Evolutionary conservation across 2,797 vertebrate genomes (phyloP).

Genomic region (Cephalopachus bancanus): DNA sequence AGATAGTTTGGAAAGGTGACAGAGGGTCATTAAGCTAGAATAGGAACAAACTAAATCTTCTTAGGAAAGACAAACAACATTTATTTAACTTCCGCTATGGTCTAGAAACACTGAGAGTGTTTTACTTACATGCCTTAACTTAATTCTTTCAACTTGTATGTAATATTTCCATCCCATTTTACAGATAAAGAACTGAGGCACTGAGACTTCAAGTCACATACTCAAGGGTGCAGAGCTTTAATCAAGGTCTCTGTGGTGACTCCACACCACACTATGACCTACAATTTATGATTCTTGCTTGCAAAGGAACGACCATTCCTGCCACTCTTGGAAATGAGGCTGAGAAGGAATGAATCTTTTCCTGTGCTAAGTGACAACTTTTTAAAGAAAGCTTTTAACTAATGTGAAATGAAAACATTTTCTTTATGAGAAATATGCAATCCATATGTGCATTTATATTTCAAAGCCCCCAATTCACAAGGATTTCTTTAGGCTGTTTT

Average conservation of each 20-base stretch:
- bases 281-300: neutral
- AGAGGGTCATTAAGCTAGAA: neutral
- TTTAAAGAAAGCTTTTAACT: constrained; percentile 79
- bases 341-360: constrained; percentile 52
- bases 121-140: neutral
- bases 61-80: neutral
- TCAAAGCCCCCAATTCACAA: constrained; percentile 81
- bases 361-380: constrained; percentile 70
- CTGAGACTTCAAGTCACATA: neutral
- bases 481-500: constrained; percentile 85
- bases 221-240: neutral
- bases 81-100: neutral
- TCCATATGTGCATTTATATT: constrained; percentile 75
- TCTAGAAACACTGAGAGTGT: neutral
- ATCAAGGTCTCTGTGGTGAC: neutral
- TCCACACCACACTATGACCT: neutral
- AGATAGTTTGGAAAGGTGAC: neutral
- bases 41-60: neutral
- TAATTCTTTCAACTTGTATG: neutral
- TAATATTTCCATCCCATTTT: neutral
- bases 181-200: neutral
- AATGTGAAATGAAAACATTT: constrained; percentile 83
- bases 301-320: neutral
- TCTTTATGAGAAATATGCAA: constrained; percentile 84
- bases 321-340: neutral